Base-by-base conservation (phyloP, 2,888 invertebrate genomes). In the Hylaea fasciaria region DNA sequence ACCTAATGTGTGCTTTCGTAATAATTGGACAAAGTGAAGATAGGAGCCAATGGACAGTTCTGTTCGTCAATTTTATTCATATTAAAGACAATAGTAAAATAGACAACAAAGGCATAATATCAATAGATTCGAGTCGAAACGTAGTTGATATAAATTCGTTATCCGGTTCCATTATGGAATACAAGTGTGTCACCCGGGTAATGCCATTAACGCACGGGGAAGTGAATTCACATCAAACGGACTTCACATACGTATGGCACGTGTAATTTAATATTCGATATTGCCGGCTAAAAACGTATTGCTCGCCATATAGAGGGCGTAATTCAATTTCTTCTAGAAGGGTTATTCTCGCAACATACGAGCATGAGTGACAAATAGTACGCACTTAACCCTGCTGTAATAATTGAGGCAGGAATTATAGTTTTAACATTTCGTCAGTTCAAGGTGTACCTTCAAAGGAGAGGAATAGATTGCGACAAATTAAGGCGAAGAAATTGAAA, bases 241-340 rank as follows among this genome's bases (percentile, higher is more conserved):
- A 87, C 84, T 85, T 76, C 77, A 79, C 83, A 83, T 85, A 82
- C 82, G 81, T 83, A 86, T 81, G 82, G 77, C 77, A 82, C 81
- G 85, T 85, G 78, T 77, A 88, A 91, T 88, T 90, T 87, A 89
- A 91, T 91, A 86, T 84, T 80, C 81, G 75, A 82, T 82, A 83
- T 82, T 83, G 84, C 85, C 83, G 79, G 78, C 81, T 86, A 89
- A 90, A 90, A 90, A 88, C 85, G 81, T 83, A 80, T 74, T 75
- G 79, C 77, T 80, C 77, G 79, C 80, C n/a, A n/a, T 80, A 81
- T 80, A 73, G 80, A 71, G 74, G 74, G 71, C 73, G 77, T 85
- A 86, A 88, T 87, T 88, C 86, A 87, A 86, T 90, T 84, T 78
- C 68, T 71, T 74, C 74, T 69, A 40, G 72, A 85, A 86, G 86